phyloP scores from a whole-genome alignment of 1,140 invertebrate species.

The Pectinophora gossypiella region DNA sequence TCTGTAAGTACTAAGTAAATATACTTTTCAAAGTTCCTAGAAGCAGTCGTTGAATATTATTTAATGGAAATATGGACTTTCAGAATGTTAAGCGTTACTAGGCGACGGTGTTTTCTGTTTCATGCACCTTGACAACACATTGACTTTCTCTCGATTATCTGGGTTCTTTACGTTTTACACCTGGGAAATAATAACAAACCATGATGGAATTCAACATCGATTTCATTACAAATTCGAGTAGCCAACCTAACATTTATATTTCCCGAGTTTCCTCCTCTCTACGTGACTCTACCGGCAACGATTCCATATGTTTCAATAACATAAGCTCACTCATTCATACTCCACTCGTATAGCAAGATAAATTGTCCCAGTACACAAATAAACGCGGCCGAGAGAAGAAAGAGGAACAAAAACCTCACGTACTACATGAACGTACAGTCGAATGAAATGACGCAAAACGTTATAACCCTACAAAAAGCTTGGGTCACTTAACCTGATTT shows the following conservation, averaged over 20 bases:
- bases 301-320: slow-evolving; percentile 38
- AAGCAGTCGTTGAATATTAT: too few relatives aligned
- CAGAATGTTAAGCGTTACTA: too few relatives aligned
- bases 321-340: slow-evolving; percentile 63
- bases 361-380: slow-evolving; percentile 64
- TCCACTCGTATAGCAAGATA: slow-evolving; percentile 59
- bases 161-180: too few relatives aligned
- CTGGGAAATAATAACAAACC: too few relatives aligned
- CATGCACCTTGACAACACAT: too few relatives aligned
- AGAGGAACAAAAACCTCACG: slow-evolving; percentile 57
- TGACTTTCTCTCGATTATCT: too few relatives aligned
- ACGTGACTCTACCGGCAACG: slow-evolving; percentile 9
- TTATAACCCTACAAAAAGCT: too few relatives aligned
- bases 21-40: background rate
- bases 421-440: slow-evolving; percentile 23
- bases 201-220: too few relatives aligned
- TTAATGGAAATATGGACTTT: too few relatives aligned
- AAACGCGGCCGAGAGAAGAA: slow-evolving; percentile 51
- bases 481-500: too few relatives aligned
- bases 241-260: slow-evolving; percentile 1
- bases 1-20: background rate
- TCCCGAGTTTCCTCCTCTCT: background rate
- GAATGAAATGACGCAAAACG: slow-evolving; percentile 19
- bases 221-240: background rate
- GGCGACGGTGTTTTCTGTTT: too few relatives aligned